Evolutionary conservation across 2,113 vertebrate species (phyloP).

Genomic region (Gambusia holbrooki): DNA sequence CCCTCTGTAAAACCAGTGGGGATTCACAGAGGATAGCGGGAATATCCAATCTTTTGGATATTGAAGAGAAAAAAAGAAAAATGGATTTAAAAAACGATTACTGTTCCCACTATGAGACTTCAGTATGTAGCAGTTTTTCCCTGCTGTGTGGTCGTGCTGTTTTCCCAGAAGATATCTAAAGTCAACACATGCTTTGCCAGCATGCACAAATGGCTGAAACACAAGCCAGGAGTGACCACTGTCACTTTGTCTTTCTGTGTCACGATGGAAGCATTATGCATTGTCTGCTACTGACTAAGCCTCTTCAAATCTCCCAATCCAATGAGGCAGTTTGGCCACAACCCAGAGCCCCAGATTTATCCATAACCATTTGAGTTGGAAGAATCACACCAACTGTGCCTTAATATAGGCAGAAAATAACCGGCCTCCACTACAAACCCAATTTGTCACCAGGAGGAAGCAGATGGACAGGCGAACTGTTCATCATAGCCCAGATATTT

Average conservation of each 20-base stretch:
- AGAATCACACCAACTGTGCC: slow-evolving; percentile 37
- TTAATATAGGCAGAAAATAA: slow-evolving; percentile 43
- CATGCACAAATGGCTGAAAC: slow-evolving; percentile 29
- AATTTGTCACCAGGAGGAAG: slow-evolving; percentile 52
- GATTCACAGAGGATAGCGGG: not conserved
- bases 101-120: not conserved
- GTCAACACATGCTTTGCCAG: slow-evolving; percentile 46
- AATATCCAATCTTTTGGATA: not conserved
- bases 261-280: slow-evolving; percentile 61
- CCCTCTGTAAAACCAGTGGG: not conserved
- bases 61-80: slow-evolving; percentile 1
- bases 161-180: slow-evolving; percentile 35
- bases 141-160: slow-evolving; percentile 56
- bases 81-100: not conserved
- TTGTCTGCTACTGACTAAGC: slow-evolving; percentile 72
- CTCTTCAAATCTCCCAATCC: slow-evolving; percentile 54
- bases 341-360: slow-evolving; percentile 68
- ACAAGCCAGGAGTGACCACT: slow-evolving; percentile 61
- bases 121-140: slow-evolving; percentile 12
- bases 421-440: slow-evolving; percentile 51
- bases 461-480: slow-evolving; percentile 51
- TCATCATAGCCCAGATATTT: slow-evolving; percentile 13
- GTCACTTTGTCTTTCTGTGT: slow-evolving; percentile 67
- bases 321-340: slow-evolving; percentile 53
- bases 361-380: slow-evolving; percentile 47